Base-by-base conservation (phyloP, 2,113 vertebrate genomes). In the Syrrhaptes paradoxus region DNA sequence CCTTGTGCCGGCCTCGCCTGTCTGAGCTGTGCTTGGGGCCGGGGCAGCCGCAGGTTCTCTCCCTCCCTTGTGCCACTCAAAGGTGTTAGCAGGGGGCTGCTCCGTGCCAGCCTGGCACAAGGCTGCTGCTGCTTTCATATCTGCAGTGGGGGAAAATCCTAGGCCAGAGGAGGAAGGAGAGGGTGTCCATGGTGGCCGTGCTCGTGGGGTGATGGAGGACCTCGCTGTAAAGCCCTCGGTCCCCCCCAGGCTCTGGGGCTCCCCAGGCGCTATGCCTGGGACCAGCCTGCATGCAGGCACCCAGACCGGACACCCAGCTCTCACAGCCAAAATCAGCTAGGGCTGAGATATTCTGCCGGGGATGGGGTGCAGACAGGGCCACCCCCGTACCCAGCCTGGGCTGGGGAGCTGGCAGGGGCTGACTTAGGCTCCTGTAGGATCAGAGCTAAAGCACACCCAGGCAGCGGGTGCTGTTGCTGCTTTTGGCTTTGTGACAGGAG, bases 401-500 rank as follows among this genome's bases (percentile, higher is more conserved):
- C 62, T 75, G 51, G 38, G 55, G 24, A 71, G 43, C 57, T 54
- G 75, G 52, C 38, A 87, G 66, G 49, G 28, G 32, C 12, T 74
- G 31, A 54, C 10, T 18, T 7, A 7, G 19, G 25, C 24, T 92
- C 24, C 46, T 70, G 62, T 17, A 43, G 31, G 9, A 22, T 22
- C 6, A 8, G 26, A 71, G 6, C 22, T 57, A 28, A 87, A 78
- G 18, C 20, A 17, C 4, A 2, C 28, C 8, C 1, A 1, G 72
- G 36, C 26, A 38, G 61, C 0, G 8, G n/a, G n/a, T 59, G 66
- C 66, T 2, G 0, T 13, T 1, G 3, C 32, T 84, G 80, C 15
- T 74, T 11, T 58, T 84, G 63, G 49, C 51, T 76, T 58, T 7
- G 2, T 0, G 9, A 65, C 29, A 73, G 49, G 20, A 55, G 20